Evolutionary conservation across 1,140 invertebrate species (phyloP).

Genomic region (Rhopalosiphum padi): DNA sequence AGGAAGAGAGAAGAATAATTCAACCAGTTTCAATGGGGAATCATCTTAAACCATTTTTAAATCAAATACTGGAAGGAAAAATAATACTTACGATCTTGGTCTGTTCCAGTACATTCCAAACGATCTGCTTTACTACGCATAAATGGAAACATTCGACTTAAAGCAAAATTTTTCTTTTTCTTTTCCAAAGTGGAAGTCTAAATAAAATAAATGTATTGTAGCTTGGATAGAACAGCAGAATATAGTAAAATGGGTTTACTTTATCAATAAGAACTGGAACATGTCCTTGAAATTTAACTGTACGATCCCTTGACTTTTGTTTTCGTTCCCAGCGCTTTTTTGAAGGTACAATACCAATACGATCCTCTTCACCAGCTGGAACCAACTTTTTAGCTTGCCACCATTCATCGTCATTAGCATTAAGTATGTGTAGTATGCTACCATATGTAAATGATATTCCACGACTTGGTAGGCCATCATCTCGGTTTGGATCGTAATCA

Average conservation of each 20-base stretch:
- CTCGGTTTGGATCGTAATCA: constrained; percentile 97
- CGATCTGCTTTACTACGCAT: constrained; percentile 99
- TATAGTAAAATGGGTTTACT: background rate
- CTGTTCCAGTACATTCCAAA: constrained; percentile 90
- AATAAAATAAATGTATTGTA: background rate
- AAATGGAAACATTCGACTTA: constrained; percentile 97
- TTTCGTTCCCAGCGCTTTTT: constrained; percentile 93
- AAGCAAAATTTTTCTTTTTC: constrained; percentile 98
- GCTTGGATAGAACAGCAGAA: background rate
- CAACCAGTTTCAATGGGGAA: constrained; percentile 40
- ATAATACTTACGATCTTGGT: constrained; percentile 63
- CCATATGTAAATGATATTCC: constrained; percentile 96
- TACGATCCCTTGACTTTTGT: constrained; percentile 93
- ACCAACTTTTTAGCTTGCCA: constrained; percentile 81
- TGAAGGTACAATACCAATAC: constrained; percentile 86
- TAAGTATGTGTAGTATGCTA: constrained; percentile 98
- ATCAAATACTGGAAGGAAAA: background rate
- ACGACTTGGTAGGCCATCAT: constrained; percentile 94
- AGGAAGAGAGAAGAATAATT: constrained; percentile 50
- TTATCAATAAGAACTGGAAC: constrained; percentile 70
- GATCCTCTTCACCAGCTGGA: constrained; percentile 68
- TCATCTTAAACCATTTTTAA: constrained; percentile 46
- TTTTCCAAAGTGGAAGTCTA: constrained; percentile 88
- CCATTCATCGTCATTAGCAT: constrained; percentile 99
- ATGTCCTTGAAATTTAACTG: constrained; percentile 96